Evolutionary conservation across 1,140 invertebrate genomes (phyloP), one percentile per base, ranked within the genome.

Genomic region (Branchinecta lynchi): DNA sequence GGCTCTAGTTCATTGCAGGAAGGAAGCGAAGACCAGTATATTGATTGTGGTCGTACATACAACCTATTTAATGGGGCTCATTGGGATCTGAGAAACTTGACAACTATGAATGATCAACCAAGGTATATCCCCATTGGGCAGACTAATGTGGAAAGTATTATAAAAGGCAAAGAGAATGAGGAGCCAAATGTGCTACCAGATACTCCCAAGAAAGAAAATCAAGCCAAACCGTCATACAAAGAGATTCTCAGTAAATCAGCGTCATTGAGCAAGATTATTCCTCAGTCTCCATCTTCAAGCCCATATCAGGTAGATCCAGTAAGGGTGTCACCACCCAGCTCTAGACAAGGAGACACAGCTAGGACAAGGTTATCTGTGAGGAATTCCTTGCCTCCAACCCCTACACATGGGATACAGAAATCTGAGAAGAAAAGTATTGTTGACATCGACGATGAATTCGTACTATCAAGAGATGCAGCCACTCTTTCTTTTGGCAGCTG

Each of bases 221-320:
- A 20, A 6, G 12, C 12, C 17, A 60, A 60, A 60, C 51, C 51
- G 17, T 60, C 51, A 15, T 60, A 60, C 17, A 60, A 60, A 60
- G 51, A 60, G 12, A 60, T 60, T 60, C 51, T 60, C 51, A 60
- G 51, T 60, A 60, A 60, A 60, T 60, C 51, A 60, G 51, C 51
- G 6, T 60, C 51, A 60, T 60, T 60, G 17, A 60, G 17, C 17
- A 60, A 60, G 17, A 60, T 60, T 60, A 6, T 12, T 15, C 51
- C 12, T 60, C 12, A 15, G 12, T 60, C 51, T 15, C 51, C 51
- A 60, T 15, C 51, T 15, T 60, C 51, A 60, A 15, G 12, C 51
- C 12, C 51, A 60, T 12, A 3, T 60, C 51, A 60, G 51, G 12
- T 15, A 1, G 51, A 60, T 15, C 12, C 51, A 60, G 51, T 60